Evolutionary conservation across 2,113 vertebrate genomes (phyloP).

Genomic region (Callorhinus ursinus): DNA sequence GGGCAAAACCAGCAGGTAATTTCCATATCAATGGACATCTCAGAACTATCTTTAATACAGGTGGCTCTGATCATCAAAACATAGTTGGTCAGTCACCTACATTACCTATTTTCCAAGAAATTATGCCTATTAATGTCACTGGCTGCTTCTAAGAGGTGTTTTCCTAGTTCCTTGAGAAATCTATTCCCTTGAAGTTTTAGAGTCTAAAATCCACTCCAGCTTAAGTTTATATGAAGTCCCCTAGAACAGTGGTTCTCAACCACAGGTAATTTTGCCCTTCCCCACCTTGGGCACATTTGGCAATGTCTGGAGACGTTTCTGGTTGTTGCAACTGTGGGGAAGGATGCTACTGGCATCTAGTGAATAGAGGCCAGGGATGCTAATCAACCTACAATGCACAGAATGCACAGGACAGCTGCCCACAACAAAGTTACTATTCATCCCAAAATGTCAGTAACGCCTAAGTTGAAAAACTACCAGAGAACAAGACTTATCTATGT

Average conservation of each 20-base stretch:
- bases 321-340: background rate
- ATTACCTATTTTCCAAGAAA: slow-evolving; percentile 22
- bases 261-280: background rate
- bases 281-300: background rate
- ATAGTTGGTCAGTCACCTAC: background rate
- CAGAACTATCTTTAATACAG: background rate
- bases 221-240: slow-evolving; percentile 12
- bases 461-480: background rate
- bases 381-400: background rate
- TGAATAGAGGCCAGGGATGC: background rate
- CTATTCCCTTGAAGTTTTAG: slow-evolving; percentile 24
- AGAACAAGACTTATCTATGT: background rate
- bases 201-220: slow-evolving; percentile 12
- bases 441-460: background rate
- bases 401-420: background rate
- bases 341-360: background rate
- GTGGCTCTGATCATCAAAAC: slow-evolving; percentile 7
- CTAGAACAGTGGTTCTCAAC: background rate
- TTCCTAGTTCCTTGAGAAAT: slow-evolving; percentile 33
- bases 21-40: background rate
- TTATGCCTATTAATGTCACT: background rate
- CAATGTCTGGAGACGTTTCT: slow-evolving; percentile 18
- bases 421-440: background rate
- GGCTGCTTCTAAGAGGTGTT: background rate
- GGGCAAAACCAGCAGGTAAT: slow-evolving; percentile 10